A percentile compares a stretch with the other conserved stretches of the same genome.
Evolutionary conservation across 2,888 invertebrate genomes (phyloP).

Genomic region (Aphodius granarius): DNA sequence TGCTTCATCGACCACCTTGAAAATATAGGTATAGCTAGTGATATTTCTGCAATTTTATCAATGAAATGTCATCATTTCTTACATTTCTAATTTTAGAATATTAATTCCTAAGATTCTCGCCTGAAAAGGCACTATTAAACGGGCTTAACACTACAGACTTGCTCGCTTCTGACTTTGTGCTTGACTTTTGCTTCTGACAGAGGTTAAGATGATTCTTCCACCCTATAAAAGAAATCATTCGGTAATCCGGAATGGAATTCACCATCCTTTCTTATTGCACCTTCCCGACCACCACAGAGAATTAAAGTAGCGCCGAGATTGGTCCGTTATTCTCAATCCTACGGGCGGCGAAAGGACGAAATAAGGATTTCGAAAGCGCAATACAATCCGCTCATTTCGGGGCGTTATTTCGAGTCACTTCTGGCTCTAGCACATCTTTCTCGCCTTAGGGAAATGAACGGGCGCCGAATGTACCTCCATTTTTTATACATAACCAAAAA

Average conservation of each 20-base stretch:
- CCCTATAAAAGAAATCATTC: neutral
- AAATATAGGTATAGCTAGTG: neutral
- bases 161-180: too few relatives aligned
- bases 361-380: neutral
- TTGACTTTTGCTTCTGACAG: neutral
- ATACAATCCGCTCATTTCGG: neutral
- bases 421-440: neutral
- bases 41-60: too few relatives aligned
- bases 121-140: too few relatives aligned
- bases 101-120: too few relatives aligned
- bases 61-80: too few relatives aligned
- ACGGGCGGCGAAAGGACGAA: neutral
- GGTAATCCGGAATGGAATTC: neutral
- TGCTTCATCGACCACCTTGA: neutral
- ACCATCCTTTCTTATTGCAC: too few relatives aligned
- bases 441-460: slow-evolving; percentile 3
- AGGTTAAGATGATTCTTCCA: neutral
- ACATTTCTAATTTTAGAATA: too few relatives aligned
- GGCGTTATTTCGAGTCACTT: neutral
- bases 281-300: neutral
- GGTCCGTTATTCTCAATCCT: neutral
- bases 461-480: neutral
- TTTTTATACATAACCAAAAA: neutral
- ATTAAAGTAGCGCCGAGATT: neutral
- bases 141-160: too few relatives aligned